Base-by-base conservation (phyloP, 2,113 vertebrate species). In the Cyanocitta stelleri region DNA sequence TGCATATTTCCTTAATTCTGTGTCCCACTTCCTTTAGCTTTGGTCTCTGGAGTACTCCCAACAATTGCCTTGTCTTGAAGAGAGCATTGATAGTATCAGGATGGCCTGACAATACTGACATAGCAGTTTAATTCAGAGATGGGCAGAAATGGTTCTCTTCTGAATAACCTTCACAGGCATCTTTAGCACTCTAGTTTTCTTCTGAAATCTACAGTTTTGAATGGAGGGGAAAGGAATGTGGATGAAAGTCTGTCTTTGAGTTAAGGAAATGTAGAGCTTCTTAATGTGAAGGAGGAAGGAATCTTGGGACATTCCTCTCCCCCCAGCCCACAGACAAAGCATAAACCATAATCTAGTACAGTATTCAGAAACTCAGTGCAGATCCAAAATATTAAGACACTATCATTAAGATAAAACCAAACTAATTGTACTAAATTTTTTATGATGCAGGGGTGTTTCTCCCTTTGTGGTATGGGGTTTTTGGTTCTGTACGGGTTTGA, bases 1-100 rank as follows among this genome's bases (percentile, higher is more conserved):
- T 37, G 21, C 1, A 0, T 61, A 22, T 35, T 51, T 88, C 20
- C 26, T 64, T 10, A 52, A 73, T 3, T 4, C 15, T 49, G 0
- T 73, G 44, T 24, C 33, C 35, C 1, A 10, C 24, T 68, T 64
- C 11, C 51, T 84, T 22, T 44, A n/a, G 62, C 64, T 64, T 77
- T 86, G 63, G 12, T 41, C 24, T 83, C 21, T 76, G 4, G 64
- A 73, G 18, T 88, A 22, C 19, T 83, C 18, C 16, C 3, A 9
- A 8, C 35, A 51, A 2, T 75, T 68, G 85, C 21, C 33, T 67
- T 92, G 49, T 71, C 52, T 73, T 54, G n/a, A 80, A 46, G 51
- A 66, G 44, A 68, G 9, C 5, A 0, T 18, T 46, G 46, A 16
- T 32, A 52, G 15, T 37, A 62, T 8, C 27, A 62, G 49, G 30